Evolutionary conservation across 2,113 vertebrate species (phyloP), one percentile per base, ranked within the genome.

Genomic region (Clarias gariepinus): DNA sequence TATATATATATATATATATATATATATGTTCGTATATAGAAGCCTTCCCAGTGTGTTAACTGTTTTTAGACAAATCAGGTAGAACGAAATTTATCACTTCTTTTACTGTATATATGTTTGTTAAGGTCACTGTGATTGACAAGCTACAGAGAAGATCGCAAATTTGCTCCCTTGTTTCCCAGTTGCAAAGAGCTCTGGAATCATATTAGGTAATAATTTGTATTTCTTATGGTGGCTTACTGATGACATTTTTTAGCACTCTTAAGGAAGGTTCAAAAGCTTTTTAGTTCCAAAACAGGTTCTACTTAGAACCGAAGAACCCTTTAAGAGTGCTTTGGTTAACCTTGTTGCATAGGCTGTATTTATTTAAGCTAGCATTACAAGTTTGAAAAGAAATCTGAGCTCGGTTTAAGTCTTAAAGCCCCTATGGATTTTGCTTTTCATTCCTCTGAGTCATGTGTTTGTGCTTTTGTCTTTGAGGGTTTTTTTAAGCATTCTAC

Each of bases 341-440:
- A 23, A 74, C 7, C 71, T 76, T 23, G 41, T 74, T 12, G 1
- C 16, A 7, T 6, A 76, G 71, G 47, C 1, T 1, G 21, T 76
- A n/a, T 76, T 47, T 76, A n/a, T 47, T 76, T 23, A n/a, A 76
- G 47, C 11, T 55, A n/a, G 15, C 25, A 23, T 76, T 52, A 76
- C 71, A 76, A 8, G 47, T 77, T 18, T 55, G 74, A 28, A 55
- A 55, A n/a, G n/a, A 77, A 77, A n/a, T 77, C 47, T 53, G 25
- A 55, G 25, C 41, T 55, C 25, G 28, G 74, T 47, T 53, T n/a
- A 53, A 55, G 74, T 25, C 41, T 74, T 47, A 47, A 74, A 76
- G 25, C 52, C 74, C 28, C 12, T 55, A 77, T 77, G n/a, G 74
- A 77, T 55, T 77, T 77, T 61, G 57, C 28, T 77, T 77, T 84